These are phyloP conservation scores for Microctenopoma stevenorrisi DNA, from an alignment of 2,797 vertebrate genomes.

Conservation along the genomic window DNA sequence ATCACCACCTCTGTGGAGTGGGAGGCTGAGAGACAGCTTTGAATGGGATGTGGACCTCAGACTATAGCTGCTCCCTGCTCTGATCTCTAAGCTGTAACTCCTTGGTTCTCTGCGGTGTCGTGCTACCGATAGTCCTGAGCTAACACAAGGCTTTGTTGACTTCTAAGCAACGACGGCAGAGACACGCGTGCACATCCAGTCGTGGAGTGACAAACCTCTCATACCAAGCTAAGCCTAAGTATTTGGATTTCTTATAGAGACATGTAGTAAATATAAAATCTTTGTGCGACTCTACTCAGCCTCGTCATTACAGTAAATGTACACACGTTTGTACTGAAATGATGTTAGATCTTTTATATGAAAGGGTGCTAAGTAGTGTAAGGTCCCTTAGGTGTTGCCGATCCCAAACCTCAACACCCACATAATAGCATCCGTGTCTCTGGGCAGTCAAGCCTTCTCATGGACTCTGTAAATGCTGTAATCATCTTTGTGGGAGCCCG, in stretches of 20 bases:
- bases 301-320: not conserved
- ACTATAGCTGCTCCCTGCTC: constrained; percentile 28
- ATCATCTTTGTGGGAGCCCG: constrained; percentile 24
- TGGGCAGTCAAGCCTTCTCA: constrained; percentile 18
- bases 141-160: constrained; percentile 45
- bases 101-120: constrained; percentile 31
- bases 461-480: constrained; percentile 16
- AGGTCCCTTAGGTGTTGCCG: not conserved
- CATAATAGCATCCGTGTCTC: not conserved
- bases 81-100: constrained; percentile 44
- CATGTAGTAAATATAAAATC: constrained; percentile 1
- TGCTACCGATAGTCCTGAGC: constrained; percentile 21
- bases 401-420: not conserved
- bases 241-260: constrained; percentile 17
- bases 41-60: constrained; percentile 36
- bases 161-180: constrained; percentile 29
- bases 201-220: constrained; percentile 14
- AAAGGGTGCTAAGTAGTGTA: constrained; percentile 5
- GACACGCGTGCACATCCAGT: constrained; percentile 15
- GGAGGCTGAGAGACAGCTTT: constrained; percentile 48
- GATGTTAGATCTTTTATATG: not conserved
- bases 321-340: not conserved
- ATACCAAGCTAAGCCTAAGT: constrained; percentile 16
- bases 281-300: not conserved
- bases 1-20: constrained; percentile 61